Percentiles rank a stretch among this genome's conserved stretches.
Evolutionary conservation across 2,113 vertebrate genomes (phyloP).

Genomic region (Rhagologus leucostigma): DNA sequence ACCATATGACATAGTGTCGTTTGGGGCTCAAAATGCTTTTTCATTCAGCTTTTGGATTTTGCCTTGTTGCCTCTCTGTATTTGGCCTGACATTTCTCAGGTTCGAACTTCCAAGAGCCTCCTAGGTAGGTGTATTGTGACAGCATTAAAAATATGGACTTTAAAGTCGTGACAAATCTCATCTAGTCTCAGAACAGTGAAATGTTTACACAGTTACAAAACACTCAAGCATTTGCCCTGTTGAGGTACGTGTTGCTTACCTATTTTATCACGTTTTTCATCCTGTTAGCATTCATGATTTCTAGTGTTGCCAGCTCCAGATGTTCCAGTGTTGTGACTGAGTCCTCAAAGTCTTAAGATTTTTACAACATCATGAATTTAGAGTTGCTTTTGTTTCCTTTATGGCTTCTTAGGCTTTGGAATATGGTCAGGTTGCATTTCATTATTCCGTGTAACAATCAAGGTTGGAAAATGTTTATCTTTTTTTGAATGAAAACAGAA

Average conservation of each 20-base stretch:
- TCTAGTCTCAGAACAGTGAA: neutral
- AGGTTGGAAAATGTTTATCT: neutral
- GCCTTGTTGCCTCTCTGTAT: neutral
- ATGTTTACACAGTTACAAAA: neutral
- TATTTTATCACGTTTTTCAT: slow-evolving; percentile 5
- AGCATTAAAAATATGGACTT: neutral
- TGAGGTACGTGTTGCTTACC: neutral
- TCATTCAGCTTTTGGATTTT: neutral
- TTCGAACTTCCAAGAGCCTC: neutral
- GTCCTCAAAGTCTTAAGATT: neutral
- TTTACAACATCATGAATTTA: neutral
- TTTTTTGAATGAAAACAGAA: neutral
- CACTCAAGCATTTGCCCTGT: neutral
- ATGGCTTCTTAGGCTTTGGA: neutral
- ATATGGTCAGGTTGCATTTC: neutral
- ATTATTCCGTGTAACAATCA: neutral
- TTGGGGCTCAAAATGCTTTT: neutral
- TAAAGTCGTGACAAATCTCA: neutral
- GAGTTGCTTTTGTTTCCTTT: neutral
- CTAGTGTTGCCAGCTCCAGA: neutral
- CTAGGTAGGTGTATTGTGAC: neutral
- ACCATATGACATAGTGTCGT: accelerated
- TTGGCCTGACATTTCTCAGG: neutral
- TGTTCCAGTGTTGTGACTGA: neutral
- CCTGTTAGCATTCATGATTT: neutral